Base-by-base conservation (phyloP, 1,140 invertebrate species). In the Samia ricini region DNA sequence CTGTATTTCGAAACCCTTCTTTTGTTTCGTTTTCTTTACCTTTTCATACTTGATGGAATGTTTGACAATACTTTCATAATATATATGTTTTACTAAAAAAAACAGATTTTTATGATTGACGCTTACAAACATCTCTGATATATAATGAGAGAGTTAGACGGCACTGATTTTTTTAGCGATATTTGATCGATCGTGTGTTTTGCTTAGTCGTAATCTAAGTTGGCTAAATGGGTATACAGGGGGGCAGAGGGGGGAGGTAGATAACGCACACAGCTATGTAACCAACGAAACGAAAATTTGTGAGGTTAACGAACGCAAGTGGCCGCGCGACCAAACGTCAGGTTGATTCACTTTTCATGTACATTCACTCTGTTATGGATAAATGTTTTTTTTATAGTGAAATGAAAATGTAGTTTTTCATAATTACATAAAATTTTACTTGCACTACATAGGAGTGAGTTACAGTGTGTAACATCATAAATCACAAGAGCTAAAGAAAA, bases 341-440 rank as follows among this genome's bases (percentile, higher is more conserved):
- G 79, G 81, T 86, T 89, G 86, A 88, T 89, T 89, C 87, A 89
- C 85, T 89, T 89, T 89, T 89, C 85, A 87, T 88, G 82, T 79
- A 79, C 85, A 69, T 70, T 79, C 78, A 77, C 81, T 83, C 76
- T 72, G 82, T 78, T 71, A 80, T 82, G 75, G 70, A 71, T 62
- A 63, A 69, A 66, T 59, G 48, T 71, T 63, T 79, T 79, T 71
- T 63, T 54, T 50, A 60, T 63, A 60, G 57, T 55, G 55, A 74
- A 66, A 71, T 69, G 65, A 68, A 73, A 70, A 71, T 66, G 72
- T 64, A 68, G 63, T 72, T 76, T 69, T 67, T 54, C 42, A 36
- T 60, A 60, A 51, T 58, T 50, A 22, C 4, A 52, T 8, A 2
- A 52, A 52, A 52, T 23, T 15, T 52, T 52, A 6, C 19, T 21